phyloP scores from a whole-genome alignment of 2,113 vertebrate species.

The Cyanoramphus novaezelandiae region DNA sequence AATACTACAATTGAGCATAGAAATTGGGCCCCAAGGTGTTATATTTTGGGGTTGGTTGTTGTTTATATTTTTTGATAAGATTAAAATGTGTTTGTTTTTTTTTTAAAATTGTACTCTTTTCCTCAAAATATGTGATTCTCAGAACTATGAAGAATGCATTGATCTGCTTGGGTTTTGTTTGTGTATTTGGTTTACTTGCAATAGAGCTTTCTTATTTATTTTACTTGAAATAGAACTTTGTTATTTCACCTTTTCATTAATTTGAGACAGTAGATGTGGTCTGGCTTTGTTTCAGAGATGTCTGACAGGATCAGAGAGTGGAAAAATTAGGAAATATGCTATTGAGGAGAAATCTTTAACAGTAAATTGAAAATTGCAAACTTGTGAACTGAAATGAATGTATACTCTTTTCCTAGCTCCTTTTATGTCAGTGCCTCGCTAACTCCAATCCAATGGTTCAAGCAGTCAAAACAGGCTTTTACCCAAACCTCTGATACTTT shows the following conservation, averaged over 20 bases:
- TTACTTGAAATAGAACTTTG: neutral
- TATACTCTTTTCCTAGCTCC: neutral
- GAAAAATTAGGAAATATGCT: neutral
- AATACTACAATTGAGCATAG: neutral
- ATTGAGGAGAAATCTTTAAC: conserved; percentile 5
- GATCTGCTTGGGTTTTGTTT: neutral
- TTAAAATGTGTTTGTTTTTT: neutral
- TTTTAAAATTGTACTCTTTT: neutral
- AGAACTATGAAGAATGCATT: neutral
- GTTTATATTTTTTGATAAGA: neutral
- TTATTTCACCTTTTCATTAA: neutral
- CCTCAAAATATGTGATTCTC: neutral
- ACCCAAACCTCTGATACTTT: neutral
- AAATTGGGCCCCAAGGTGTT: neutral
- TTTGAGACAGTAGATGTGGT: neutral
- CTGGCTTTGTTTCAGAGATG: neutral
- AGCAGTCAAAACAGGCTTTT: neutral
- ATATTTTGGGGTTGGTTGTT: neutral
- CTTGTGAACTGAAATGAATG: neutral
- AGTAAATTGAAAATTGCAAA: neutral
- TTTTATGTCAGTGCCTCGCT: accelerated
- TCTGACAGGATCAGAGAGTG: neutral
- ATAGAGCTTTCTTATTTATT: neutral
- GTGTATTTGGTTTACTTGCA: neutral
- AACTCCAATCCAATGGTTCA: neutral